Evolutionary conservation across 2,888 invertebrate genomes (phyloP).

Genomic region (Caenorhabditis wallacei): DNA sequence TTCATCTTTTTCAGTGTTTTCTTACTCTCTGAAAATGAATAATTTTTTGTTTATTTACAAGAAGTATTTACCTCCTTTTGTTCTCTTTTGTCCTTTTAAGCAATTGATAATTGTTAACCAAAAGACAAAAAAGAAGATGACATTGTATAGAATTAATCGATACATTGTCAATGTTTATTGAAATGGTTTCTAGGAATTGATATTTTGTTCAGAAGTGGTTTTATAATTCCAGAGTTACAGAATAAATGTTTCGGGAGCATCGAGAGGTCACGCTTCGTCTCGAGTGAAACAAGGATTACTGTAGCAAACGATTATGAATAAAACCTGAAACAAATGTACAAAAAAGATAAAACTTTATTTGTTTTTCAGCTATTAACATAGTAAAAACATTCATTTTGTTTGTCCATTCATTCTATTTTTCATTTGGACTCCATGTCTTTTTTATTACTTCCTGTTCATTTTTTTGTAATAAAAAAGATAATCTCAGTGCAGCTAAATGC

Average conservation of each 20-base stretch:
- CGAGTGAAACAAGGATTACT: too few species aligned
- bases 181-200: neutral
- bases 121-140: slow-evolving; percentile 10
- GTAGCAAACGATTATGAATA: neutral
- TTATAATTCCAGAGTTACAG: too few species aligned
- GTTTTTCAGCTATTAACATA: slow-evolving; percentile 41
- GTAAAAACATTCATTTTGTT: slow-evolving; percentile 24
- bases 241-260: too few species aligned
- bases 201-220: too few species aligned
- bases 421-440: neutral
- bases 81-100: neutral
- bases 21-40: neutral
- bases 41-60: neutral
- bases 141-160: slow-evolving; percentile 33
- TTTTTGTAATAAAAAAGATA: neutral
- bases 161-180: neutral
- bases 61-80: neutral
- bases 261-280: too few species aligned
- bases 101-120: neutral
- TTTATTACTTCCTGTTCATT: neutral
- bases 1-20: neutral
- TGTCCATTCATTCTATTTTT: slow-evolving; percentile 8
- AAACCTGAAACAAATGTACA: neutral
- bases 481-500: too few species aligned
- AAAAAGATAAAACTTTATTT: slow-evolving; percentile 18